Evolutionary conservation across 2,113 vertebrate species (phyloP).

Genomic region (Alaudala cheleensis): DNA sequence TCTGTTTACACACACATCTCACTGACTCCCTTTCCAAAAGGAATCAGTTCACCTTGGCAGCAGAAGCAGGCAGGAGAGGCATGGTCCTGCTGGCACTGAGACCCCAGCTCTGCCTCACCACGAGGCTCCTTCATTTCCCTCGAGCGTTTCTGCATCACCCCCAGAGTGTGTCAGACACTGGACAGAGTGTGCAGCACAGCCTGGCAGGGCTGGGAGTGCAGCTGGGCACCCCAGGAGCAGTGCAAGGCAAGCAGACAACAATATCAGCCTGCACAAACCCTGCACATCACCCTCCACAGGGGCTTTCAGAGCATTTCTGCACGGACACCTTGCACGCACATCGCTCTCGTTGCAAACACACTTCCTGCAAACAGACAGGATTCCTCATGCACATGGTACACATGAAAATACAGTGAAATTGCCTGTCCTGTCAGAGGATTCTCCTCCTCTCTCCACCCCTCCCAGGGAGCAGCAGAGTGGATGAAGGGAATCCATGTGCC

Average conservation of each 20-base stretch:
- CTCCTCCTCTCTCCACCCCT: not conserved
- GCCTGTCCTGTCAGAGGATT: not conserved
- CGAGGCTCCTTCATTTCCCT: rapidly evolving
- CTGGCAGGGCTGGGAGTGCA: not conserved
- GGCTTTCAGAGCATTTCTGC: not conserved
- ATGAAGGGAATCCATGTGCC: not conserved
- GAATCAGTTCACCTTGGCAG: not conserved
- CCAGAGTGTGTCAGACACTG: rapidly evolving
- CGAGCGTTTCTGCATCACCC: not conserved
- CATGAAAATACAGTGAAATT: not conserved
- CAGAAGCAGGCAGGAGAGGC: not conserved
- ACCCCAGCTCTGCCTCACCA: not conserved
- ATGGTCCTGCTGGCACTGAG: not conserved
- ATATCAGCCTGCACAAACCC: not conserved
- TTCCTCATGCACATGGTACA: not conserved
- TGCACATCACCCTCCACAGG: rapidly evolving
- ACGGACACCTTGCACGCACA: not conserved
- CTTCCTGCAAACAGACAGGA: not conserved
- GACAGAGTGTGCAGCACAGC: not conserved
- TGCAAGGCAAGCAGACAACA: not conserved
- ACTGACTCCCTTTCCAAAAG: not conserved
- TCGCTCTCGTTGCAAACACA: rapidly evolving
- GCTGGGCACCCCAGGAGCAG: not conserved
- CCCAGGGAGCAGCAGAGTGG: not conserved
- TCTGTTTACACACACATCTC: not conserved